Percentiles rank a stretch among this genome's conserved stretches.
phyloP scores from a whole-genome alignment of 1,140 invertebrate genomes.

The Elysia chlorotica region DNA sequence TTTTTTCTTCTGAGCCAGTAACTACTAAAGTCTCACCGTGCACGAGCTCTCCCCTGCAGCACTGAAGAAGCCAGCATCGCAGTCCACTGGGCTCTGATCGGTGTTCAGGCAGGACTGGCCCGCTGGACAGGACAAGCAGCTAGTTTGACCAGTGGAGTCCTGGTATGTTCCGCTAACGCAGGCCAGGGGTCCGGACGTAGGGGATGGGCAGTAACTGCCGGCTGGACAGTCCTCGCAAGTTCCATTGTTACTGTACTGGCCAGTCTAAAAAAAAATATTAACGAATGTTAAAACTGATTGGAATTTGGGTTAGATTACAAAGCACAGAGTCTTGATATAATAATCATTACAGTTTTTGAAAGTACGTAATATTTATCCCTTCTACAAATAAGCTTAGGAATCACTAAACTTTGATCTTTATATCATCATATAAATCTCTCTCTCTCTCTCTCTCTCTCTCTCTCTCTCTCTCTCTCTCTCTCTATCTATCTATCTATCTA shows the following conservation, averaged over 20 bases:
- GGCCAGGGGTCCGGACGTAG: constrained; percentile 27
- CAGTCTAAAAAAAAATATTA: constrained; percentile 32
- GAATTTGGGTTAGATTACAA: too few species aligned
- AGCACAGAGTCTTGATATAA: too few species aligned
- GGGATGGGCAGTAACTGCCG: constrained; percentile 46
- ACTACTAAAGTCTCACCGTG: constrained; percentile 35
- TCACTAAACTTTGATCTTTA: too few species aligned
- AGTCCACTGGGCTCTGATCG: constrained; percentile 38
- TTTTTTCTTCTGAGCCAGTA: too few species aligned
- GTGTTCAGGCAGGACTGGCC: constrained; percentile 45
- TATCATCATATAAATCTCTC: too few species aligned
- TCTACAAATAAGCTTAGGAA: too few species aligned
- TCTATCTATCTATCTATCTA: too few species aligned
- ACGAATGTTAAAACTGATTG: neutral
- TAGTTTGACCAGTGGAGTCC: constrained; percentile 35
- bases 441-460: too few species aligned
- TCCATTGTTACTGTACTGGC: constrained; percentile 49
- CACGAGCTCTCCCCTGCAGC: constrained; percentile 39
- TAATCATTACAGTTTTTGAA: too few species aligned
- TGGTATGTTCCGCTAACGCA: constrained; percentile 50
- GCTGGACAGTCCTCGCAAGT: constrained; percentile 40
- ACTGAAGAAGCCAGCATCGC: constrained; percentile 51
- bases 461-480: too few species aligned
- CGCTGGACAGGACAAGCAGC: constrained; percentile 47
- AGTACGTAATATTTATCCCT: too few species aligned